A percentile compares a stretch with the other conserved stretches of the same genome.
phyloP scores from a whole-genome alignment of 2,888 invertebrate species.

The Archips crataeganus region DNA sequence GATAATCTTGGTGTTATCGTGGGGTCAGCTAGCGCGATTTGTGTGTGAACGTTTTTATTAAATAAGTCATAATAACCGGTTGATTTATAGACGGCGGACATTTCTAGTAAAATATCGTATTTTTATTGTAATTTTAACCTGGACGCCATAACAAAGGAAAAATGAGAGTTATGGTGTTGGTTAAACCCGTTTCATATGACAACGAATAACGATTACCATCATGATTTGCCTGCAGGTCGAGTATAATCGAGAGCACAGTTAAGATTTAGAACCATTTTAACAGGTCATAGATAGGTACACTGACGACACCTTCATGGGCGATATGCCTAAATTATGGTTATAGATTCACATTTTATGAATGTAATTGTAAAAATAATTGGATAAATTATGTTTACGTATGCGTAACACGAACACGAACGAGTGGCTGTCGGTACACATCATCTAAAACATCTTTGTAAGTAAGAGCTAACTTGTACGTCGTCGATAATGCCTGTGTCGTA shows the following conservation, averaged over 20 bases:
- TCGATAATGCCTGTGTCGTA: too few relatives aligned
- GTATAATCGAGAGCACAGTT: too few relatives aligned
- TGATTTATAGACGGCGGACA: not conserved
- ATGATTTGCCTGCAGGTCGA: too few relatives aligned
- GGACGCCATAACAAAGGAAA: not conserved
- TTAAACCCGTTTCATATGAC: not conserved
- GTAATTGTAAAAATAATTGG: too few relatives aligned
- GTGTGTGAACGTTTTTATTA: conserved; percentile 3
- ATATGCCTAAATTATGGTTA: not conserved
- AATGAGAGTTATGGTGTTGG: not conserved
- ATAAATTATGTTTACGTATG: too few relatives aligned
- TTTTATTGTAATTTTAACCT: not conserved
- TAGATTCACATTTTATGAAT: too few relatives aligned
- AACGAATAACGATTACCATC: too few relatives aligned
- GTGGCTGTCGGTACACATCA: too few relatives aligned
- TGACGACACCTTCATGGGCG: not conserved
- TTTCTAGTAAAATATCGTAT: not conserved
- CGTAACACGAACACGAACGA: too few relatives aligned
- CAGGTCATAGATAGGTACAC: not conserved
- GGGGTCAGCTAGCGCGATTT: conserved; percentile 13
- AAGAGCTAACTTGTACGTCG: too few relatives aligned
- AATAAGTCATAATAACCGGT: not conserved
- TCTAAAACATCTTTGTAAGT: too few relatives aligned
- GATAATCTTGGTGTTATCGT: conserved; percentile 31
- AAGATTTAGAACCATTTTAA: not conserved